A percentile compares a stretch with the other conserved stretches of the same genome.
These are phyloP conservation scores for Calyptomena viridis DNA, from an alignment of 2,113 vertebrate genomes.

Conservation along the genomic window DNA sequence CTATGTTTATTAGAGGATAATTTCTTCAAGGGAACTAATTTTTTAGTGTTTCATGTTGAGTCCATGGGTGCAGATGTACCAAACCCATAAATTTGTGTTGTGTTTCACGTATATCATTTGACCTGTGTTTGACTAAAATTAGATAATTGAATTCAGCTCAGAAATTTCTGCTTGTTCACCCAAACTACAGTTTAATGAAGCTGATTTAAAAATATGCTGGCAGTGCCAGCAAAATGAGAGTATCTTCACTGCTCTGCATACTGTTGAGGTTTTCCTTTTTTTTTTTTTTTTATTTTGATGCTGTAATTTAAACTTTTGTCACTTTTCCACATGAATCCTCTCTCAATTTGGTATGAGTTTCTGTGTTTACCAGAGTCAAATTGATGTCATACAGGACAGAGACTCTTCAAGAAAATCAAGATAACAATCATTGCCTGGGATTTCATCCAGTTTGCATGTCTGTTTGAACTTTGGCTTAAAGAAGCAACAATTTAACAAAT, in stretches of 20 bases:
- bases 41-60: not conserved
- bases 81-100: not conserved
- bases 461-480: not conserved
- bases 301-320: not conserved
- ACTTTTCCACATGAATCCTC: not conserved
- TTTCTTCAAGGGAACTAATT: not conserved
- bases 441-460: not conserved
- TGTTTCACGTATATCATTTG: not conserved
- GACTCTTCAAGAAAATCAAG: not conserved
- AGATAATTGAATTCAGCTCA: not conserved
- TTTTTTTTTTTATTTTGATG: not conserved
- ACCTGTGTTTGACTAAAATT: not conserved
- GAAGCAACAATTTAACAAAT: not conserved
- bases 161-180: not conserved
- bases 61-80: not conserved
- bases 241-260: not conserved
- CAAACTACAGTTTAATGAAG: not conserved
- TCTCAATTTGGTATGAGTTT: not conserved
- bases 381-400: not conserved
- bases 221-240: not conserved
- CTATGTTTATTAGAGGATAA: not conserved
- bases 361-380: not conserved
- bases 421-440: not conserved
- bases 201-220: not conserved
- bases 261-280: not conserved